Percentiles rank a stretch among this genome's conserved stretches.
Conservation (phyloP, 2,888 invertebrate species). For the Leptopilina myrica region DNA sequence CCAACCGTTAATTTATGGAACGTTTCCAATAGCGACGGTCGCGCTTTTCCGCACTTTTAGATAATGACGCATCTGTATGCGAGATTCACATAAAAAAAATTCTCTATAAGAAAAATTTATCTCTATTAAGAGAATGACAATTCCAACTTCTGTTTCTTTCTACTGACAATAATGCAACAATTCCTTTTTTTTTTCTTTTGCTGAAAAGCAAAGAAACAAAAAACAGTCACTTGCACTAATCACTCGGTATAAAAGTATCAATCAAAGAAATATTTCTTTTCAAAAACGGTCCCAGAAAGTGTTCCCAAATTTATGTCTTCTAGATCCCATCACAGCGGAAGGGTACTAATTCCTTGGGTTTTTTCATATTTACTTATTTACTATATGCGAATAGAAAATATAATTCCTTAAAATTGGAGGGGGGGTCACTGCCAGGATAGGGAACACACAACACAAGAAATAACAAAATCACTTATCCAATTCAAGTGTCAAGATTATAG, state of each 20-base stretch:
- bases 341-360: slow-evolving; percentile 4
- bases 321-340: not conserved
- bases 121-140: not conserved
- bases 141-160: slow-evolving; percentile 16
- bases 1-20: not conserved
- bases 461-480: not conserved
- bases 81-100: too few species aligned
- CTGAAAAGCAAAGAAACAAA: not conserved
- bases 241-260: slow-evolving; percentile 2
- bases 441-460: slow-evolving; percentile 20
- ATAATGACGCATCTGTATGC: slow-evolving; percentile 53
- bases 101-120: not conserved
- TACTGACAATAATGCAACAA: slow-evolving; percentile 23
- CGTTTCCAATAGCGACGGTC: slow-evolving; percentile 62
- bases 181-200: slow-evolving; percentile 6
- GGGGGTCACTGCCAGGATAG: slow-evolving; percentile 6
- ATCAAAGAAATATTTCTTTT: not conserved
- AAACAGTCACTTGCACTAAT: slow-evolving; percentile 36
- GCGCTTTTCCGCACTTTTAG: slow-evolving; percentile 52
- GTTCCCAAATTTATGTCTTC: not conserved
- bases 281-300: not conserved
- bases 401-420: not conserved
- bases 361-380: not conserved
- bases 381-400: not conserved
- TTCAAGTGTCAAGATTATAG: not conserved